Base-by-base conservation (phyloP, 2,797 vertebrate species). In the Syngnathus rostellatus region DNA sequence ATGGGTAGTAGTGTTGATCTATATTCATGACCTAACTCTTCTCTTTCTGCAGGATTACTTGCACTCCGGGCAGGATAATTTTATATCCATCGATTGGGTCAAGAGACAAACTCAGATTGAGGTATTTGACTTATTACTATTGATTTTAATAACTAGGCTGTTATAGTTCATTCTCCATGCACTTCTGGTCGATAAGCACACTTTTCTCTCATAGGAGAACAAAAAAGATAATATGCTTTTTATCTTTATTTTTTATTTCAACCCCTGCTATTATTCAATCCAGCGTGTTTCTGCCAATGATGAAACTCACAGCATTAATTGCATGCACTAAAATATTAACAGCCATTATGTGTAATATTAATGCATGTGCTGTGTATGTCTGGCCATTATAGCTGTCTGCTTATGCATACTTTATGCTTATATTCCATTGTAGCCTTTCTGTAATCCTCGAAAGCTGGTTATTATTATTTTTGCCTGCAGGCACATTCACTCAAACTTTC, bases 111-210 rank as follows among this genome's bases (percentile, higher is more conserved):
- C 77, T 86, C 76, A 88, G 86, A 87, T 89, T 89, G 86, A 89
- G 81, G 74, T 84, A 90, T 90, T 88, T 84, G 81, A 88, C 87
- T 91, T 91, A 91, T 92, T 92, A 87, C 86, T 89, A 93, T 92
- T 90, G 92, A 92, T 92, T 92, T 90, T 84, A 90, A 91, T 92
- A 91, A 92, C 89, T 85, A 90, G 87, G 80, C 86, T 87, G 84
- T 88, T 91, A 84, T 85, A 89, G 85, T 91, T 86, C 83, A 89
- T 88, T 89, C 85, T 83, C 68, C 55, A 19, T 68, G 71, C 71
- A 59, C 80, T 71, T 76, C 53, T 65, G 62, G 78, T 87, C 85
- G 68, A 86, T 85, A 77, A 77, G 69, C 68, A 65, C 78, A 79
- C 57, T 62, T 66, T 80, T 84, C 67, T 57, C 51, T 75, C 70